Conservation (phyloP, 2,888 invertebrate species). For the Macrosiphum euphorbiae region DNA sequence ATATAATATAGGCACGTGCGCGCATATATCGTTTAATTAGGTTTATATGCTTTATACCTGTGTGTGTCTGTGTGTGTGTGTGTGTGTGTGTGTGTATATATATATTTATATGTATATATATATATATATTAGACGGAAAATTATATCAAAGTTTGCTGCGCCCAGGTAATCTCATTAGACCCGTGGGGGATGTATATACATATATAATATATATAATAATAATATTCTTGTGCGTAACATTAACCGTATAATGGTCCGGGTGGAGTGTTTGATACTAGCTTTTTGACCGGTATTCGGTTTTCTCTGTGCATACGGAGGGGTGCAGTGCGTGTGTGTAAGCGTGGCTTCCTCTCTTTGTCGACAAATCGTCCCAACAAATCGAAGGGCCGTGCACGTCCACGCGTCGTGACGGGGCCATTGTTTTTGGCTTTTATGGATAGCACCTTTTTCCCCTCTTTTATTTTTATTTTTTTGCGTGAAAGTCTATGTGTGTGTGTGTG, state of each 20-base stretch:
- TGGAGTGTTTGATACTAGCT: slow-evolving; percentile 15
- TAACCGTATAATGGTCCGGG: slow-evolving; percentile 31
- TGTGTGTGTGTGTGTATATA: too few species aligned
- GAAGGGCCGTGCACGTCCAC: slow-evolving; percentile 4
- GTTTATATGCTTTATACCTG: slow-evolving; percentile 13
- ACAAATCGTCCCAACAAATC: not conserved
- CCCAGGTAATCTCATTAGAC: slow-evolving; percentile 43
- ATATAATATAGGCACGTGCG: not conserved
- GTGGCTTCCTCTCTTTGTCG: not conserved
- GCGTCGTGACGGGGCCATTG: not conserved
- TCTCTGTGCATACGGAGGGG: not conserved
- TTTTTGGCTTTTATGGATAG: slow-evolving; percentile 19
- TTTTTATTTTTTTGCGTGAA: not conserved
- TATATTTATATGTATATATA: not conserved
- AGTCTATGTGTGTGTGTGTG: not conserved
- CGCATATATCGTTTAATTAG: slow-evolving; percentile 56
- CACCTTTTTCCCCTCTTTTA: not conserved
- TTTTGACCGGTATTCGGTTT: slow-evolving; percentile 7
- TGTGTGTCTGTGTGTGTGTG: too few species aligned
- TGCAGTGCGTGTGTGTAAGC: not conserved
- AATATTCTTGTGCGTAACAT: not conserved
- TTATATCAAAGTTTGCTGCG: slow-evolving; percentile 53
- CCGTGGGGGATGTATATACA: not conserved
- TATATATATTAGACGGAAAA: not conserved
- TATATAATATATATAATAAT: not conserved